Evolutionary conservation across 2,113 vertebrate genomes (phyloP).

Genomic region (Ictidomys tridecemlineatus): DNA sequence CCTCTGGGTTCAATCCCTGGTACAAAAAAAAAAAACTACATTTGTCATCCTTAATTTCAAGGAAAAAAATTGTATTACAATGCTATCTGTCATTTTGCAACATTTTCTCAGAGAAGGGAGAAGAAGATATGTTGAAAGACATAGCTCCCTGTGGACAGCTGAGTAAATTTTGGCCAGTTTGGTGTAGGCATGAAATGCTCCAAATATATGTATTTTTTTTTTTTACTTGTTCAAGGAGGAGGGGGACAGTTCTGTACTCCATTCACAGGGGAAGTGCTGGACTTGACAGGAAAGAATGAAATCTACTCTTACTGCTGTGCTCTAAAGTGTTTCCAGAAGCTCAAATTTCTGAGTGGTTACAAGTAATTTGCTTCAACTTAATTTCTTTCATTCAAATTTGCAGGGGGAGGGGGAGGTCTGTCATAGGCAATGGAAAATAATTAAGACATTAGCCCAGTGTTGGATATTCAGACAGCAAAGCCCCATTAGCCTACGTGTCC

Average conservation of each 20-base stretch:
- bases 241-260: background rate
- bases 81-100: background rate
- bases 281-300: conserved; percentile 54
- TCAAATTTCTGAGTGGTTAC: conserved; percentile 61
- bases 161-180: conserved; percentile 56
- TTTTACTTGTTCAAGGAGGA: background rate
- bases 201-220: background rate
- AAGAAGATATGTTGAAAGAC: conserved; percentile 38
- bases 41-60: conserved; percentile 54
- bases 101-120: conserved; percentile 54
- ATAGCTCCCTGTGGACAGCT: background rate
- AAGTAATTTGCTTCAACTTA: conserved; percentile 67
- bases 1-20: too few relatives aligned
- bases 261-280: background rate
- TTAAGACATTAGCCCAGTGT: conserved; percentile 56
- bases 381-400: conserved; percentile 67
- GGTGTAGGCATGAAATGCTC: background rate
- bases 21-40: too few relatives aligned
- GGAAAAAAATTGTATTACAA: background rate
- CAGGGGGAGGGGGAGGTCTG: conserved; percentile 12
- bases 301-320: background rate
- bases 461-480: conserved; percentile 44
- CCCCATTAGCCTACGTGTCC: conserved; percentile 37
- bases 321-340: conserved; percentile 75
- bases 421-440: conserved; percentile 72